Conservation (phyloP, 2,113 vertebrate genomes). For the Epinephelus cyanopodus region DNA sequence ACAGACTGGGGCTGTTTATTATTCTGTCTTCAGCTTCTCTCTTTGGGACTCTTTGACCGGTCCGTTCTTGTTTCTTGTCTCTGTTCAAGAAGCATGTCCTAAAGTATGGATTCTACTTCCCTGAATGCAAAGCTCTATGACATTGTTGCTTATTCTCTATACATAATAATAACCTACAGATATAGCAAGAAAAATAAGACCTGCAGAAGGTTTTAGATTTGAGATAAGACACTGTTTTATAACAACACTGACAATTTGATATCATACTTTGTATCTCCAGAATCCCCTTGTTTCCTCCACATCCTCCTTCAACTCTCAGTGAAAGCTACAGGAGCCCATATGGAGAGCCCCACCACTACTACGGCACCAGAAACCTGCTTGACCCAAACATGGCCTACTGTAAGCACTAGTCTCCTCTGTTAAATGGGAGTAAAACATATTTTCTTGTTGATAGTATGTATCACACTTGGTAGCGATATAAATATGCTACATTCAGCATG, state of each 20-base stretch:
- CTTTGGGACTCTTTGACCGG: too few species aligned
- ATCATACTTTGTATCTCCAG: conserved; percentile 55
- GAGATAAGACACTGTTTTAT: background rate
- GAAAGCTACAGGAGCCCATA: conserved; percentile 86
- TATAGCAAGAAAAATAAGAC: background rate
- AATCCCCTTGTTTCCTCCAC: conserved; percentile 78
- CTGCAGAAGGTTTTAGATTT: background rate
- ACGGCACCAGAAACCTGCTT: conserved; percentile 85
- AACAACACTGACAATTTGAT: background rate
- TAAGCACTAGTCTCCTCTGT: conserved; percentile 76
- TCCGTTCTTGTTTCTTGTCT: too few species aligned
- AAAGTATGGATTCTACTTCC: too few species aligned
- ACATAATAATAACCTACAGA: background rate
- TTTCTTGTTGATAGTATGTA: too few species aligned
- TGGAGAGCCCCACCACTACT: conserved; percentile 87
- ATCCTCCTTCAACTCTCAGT: conserved; percentile 79
- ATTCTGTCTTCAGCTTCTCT: too few species aligned
- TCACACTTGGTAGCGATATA: background rate
- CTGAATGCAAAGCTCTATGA: too few species aligned
- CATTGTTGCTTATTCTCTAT: too few species aligned
- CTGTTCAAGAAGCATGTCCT: too few species aligned
- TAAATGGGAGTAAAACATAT: background rate
- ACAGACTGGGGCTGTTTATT: too few species aligned
- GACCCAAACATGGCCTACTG: conserved; percentile 88
- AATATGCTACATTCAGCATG: too few species aligned